Conservation (phyloP, 2,888 invertebrate species). For the Aspidiotus destructor region DNA sequence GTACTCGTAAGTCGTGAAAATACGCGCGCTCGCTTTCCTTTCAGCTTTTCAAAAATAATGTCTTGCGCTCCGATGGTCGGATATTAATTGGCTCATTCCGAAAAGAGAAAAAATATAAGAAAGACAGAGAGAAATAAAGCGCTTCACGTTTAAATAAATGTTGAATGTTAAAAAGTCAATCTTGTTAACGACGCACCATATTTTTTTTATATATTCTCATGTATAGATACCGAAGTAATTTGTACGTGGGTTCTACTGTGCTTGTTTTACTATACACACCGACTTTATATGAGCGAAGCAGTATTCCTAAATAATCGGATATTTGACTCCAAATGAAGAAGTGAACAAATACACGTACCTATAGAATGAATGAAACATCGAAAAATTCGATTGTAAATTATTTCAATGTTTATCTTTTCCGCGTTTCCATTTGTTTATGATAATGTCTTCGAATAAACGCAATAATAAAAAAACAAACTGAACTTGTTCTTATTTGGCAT, state of each 20-base stretch:
- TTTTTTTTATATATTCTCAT: conserved; percentile 25
- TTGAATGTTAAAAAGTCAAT: conserved; percentile 29
- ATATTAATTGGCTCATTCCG: conserved; percentile 29
- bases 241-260: background rate
- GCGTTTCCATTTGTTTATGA: no score
- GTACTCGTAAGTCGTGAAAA: background rate
- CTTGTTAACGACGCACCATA: conserved; percentile 25
- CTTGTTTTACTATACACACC: no score
- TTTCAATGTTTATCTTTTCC: no score
- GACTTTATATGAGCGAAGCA: no score
- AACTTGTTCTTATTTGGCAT: no score
- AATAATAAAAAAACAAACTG: no score
- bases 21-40: conserved; percentile 10
- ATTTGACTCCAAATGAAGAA: no score
- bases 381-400: no score
- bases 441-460: no score
- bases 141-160: conserved; percentile 28
- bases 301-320: no score
- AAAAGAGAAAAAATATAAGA: background rate
- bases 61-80: conserved; percentile 4
- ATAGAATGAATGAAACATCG: no score
- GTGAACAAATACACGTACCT: no score
- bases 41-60: conserved; percentile 8
- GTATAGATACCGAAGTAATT: background rate
- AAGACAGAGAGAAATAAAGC: background rate